Percentiles rank a stretch among this genome's conserved stretches.
These are phyloP conservation scores for Melanchra persicariae DNA, from an alignment of 2,888 invertebrate species.

Conservation along the genomic window DNA sequence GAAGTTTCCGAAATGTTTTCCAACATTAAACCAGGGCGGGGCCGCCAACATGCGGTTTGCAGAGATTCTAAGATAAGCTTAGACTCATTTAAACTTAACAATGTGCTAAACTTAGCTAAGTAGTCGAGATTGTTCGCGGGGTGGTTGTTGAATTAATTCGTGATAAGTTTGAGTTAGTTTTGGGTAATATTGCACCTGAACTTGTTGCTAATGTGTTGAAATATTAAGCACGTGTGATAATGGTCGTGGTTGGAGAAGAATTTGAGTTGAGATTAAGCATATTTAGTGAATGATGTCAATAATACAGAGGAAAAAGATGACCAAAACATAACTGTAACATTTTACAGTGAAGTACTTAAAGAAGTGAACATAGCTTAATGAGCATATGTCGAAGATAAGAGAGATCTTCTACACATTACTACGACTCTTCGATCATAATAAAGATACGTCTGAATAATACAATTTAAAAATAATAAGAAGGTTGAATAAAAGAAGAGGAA, in stretches of 20 bases:
- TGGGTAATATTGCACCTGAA: slow-evolving; percentile 49
- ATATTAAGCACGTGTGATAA: slow-evolving; percentile 25
- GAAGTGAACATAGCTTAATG: no score
- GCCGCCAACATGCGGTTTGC: slow-evolving; percentile 55
- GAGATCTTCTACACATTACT: no score
- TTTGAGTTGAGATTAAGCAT: not conserved
- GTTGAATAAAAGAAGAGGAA: not conserved
- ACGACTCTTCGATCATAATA: no score
- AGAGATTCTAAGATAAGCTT: slow-evolving; percentile 66
- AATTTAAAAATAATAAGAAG: no score
- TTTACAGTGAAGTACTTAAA: not conserved
- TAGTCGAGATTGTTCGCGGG: slow-evolving; percentile 70
- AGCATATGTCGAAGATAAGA: no score
- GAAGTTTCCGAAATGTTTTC: slow-evolving; percentile 57
- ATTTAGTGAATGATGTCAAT: no score
- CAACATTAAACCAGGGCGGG: slow-evolving; percentile 37
- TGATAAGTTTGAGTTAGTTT: slow-evolving; percentile 59
- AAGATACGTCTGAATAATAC: no score
- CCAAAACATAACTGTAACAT: not conserved
- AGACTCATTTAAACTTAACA: slow-evolving; percentile 69
- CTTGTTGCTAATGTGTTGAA: slow-evolving; percentile 30
- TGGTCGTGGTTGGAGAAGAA: not conserved
- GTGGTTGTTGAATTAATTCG: slow-evolving; percentile 71
- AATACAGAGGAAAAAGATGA: no score
- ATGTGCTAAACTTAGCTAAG: slow-evolving; percentile 65